A percentile compares a stretch with the other conserved stretches of the same genome.
Evolutionary conservation across 2,797 vertebrate genomes (phyloP).

Genomic region (Monodelphis domestica): DNA sequence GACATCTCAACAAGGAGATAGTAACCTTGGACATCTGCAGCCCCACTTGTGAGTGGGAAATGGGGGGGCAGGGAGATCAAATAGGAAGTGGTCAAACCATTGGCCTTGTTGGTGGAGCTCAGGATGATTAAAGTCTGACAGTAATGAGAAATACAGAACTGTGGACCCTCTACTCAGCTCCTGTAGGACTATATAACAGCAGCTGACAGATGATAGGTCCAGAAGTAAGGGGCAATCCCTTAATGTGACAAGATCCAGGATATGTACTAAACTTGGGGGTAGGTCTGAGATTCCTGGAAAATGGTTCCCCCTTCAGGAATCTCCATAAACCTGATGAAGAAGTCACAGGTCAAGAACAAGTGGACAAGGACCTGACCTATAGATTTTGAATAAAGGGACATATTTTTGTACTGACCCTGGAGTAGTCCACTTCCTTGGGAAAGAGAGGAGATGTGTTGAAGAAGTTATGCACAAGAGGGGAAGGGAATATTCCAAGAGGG

Average conservation of each 20-base stretch:
- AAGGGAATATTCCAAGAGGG: neutral
- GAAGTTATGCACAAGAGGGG: neutral
- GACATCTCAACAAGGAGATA: neutral
- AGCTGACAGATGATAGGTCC: neutral
- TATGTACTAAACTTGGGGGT: neutral
- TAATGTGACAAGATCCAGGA: neutral
- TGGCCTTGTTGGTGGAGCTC: neutral
- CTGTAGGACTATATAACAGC: neutral
- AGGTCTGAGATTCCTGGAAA: slow-evolving; percentile 20
- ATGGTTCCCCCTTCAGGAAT: neutral
- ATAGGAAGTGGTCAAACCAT: slow-evolving; percentile 20
- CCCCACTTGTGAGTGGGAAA: neutral
- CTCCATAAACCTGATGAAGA: slow-evolving; percentile 40
- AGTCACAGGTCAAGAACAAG: slow-evolving; percentile 48
- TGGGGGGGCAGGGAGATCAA: neutral
- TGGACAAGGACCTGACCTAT: slow-evolving; percentile 22
- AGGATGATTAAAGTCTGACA: neutral
- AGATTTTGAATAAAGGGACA: slow-evolving; percentile 66
- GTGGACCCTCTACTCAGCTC: neutral
- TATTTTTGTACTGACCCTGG: slow-evolving; percentile 51
- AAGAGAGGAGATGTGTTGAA: neutral
- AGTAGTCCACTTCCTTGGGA: slow-evolving; percentile 23
- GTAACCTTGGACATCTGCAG: neutral
- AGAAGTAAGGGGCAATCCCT: neutral
- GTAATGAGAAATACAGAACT: slow-evolving; percentile 21